Evolutionary conservation across 1,140 invertebrate genomes (phyloP).

Genomic region (Euura saliciscinereae): DNA sequence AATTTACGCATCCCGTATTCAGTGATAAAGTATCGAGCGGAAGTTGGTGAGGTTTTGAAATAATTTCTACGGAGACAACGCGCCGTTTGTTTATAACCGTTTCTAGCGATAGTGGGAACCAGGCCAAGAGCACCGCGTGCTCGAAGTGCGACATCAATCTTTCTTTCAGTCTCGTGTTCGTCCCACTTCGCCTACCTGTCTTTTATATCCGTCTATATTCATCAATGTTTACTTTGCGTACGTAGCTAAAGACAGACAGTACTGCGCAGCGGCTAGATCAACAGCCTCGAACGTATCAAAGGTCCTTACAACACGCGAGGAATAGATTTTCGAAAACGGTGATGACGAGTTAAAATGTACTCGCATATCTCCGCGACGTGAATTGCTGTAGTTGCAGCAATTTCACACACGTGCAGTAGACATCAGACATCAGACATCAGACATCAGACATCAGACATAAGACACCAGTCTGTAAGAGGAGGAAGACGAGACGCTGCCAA

Average conservation of each 20-base stretch:
- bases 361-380: too few relatives aligned
- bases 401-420: not conserved
- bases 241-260: not conserved
- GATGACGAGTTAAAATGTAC: too few relatives aligned
- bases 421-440: not conserved
- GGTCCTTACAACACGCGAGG: too few relatives aligned
- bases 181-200: constrained; percentile 6
- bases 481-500: not conserved
- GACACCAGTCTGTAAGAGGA: not conserved
- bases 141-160: constrained; percentile 30
- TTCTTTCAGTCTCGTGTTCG: constrained; percentile 16
- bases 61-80: constrained; percentile 1
- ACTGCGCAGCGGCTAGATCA: not conserved
- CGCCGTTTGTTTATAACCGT: constrained; percentile 3
- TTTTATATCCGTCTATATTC: constrained; percentile 6
- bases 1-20: too few relatives aligned
- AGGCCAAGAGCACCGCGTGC: constrained; percentile 28
- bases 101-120: constrained; percentile 21
- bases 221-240: not conserved
- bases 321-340: too few relatives aligned
- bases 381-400: not conserved
- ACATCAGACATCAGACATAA: constrained; percentile 2
- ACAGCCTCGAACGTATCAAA: too few relatives aligned
- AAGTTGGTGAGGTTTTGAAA: constrained; percentile 9
- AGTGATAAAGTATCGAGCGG: not conserved